Percentiles rank a stretch among this genome's conserved stretches.
Evolutionary conservation across 2,888 invertebrate genomes (phyloP).

Genomic region (Hydriomena furcata): DNA sequence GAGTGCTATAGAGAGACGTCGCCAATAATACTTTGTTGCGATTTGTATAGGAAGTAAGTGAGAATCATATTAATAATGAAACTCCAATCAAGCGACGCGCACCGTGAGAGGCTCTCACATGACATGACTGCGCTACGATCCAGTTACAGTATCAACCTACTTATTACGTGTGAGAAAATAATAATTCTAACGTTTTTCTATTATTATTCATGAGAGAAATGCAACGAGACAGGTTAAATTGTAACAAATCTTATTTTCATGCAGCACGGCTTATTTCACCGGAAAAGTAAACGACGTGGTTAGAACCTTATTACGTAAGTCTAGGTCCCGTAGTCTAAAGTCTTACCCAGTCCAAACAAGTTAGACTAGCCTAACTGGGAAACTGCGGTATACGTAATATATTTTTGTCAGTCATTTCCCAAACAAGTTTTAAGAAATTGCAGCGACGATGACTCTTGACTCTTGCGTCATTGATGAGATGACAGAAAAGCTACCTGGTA

Average conservation of each 20-base stretch:
- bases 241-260: slow-evolving; percentile 7
- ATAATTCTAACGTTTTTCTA: slow-evolving; percentile 34
- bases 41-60: slow-evolving; percentile 25
- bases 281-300: too few relatives aligned
- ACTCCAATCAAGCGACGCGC: slow-evolving; percentile 52
- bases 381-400: slow-evolving; percentile 8
- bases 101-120: slow-evolving; percentile 73
- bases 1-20: background rate
- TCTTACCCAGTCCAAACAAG: slow-evolving; percentile 14
- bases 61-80: slow-evolving; percentile 45
- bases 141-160: slow-evolving; percentile 57
- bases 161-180: slow-evolving; percentile 61
- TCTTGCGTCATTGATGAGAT: slow-evolving; percentile 11
- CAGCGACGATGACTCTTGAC: slow-evolving; percentile 6
- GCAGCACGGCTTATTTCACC: background rate
- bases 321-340: too few relatives aligned
- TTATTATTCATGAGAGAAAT: slow-evolving; percentile 20
- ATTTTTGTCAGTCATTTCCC: slow-evolving; percentile 5
- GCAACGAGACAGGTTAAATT: background rate
- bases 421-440: slow-evolving; percentile 18
- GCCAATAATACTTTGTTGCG: slow-evolving; percentile 31
- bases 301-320: too few relatives aligned
- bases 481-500: background rate
- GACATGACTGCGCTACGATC: slow-evolving; percentile 56
- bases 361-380: slow-evolving; percentile 15